Evolutionary conservation across 1,140 invertebrate species (phyloP).

Genomic region (Lordiphosa clarofinis): DNA sequence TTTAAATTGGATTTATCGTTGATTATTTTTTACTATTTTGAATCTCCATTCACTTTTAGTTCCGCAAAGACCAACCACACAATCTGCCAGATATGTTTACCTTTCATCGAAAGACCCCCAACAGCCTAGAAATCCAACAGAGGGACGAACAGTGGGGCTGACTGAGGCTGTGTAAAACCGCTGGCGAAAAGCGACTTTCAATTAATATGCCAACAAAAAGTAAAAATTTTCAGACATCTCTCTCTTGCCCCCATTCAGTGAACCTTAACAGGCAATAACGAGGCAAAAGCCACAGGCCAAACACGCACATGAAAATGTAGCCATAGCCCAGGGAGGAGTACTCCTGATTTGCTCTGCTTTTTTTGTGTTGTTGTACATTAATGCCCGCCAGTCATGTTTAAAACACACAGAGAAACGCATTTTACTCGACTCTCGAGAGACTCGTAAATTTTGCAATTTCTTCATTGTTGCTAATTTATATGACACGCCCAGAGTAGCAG

Average conservation of each 20-base stretch:
- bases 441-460: constrained; percentile 70
- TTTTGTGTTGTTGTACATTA: constrained; percentile 29
- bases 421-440: constrained; percentile 34
- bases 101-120: constrained; percentile 38
- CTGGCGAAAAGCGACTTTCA: constrained; percentile 54
- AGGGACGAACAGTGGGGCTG: constrained; percentile 8
- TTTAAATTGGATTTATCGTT: not conserved
- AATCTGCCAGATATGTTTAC: constrained; percentile 44
- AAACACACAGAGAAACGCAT: constrained; percentile 48
- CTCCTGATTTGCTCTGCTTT: not conserved
- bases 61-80: constrained; percentile 22
- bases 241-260: constrained; percentile 46
- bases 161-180: constrained; percentile 43
- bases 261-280: constrained; percentile 72
- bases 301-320: constrained; percentile 21
- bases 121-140: constrained; percentile 8
- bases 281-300: constrained; percentile 64
- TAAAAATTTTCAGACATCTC: constrained; percentile 24
- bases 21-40: constrained; percentile 4
- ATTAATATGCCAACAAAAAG: constrained; percentile 43
- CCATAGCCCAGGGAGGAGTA: not conserved
- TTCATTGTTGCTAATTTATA: constrained; percentile 75
- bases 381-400: constrained; percentile 64
- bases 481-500: constrained; percentile 46
- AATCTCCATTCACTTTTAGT: constrained; percentile 12